Conservation (phyloP, 2,797 vertebrate species). For the Alosa sapidissima region DNA sequence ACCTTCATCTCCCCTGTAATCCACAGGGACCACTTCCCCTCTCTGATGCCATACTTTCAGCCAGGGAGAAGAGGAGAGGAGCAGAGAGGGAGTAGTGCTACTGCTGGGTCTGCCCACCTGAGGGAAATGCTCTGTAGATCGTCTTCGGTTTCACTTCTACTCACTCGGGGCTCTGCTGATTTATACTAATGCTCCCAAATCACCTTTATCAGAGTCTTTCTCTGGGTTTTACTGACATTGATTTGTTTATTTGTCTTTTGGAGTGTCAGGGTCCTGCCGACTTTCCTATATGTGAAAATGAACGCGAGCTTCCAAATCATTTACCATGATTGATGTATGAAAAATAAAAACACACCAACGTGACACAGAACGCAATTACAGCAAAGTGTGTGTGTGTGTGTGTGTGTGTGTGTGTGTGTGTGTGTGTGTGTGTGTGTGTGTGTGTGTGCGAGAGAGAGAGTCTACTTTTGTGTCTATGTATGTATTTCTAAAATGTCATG, state of each 20-base stretch:
- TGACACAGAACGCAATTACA: neutral
- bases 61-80: neutral
- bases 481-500: neutral
- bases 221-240: neutral
- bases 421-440: slow-evolving; percentile 24
- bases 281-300: neutral
- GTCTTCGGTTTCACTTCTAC: slow-evolving; percentile 19
- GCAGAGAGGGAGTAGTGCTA: neutral
- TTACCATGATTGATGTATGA: slow-evolving; percentile 3
- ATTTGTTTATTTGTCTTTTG: neutral
- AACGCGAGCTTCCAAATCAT: neutral
- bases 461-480: neutral
- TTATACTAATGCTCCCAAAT: neutral
- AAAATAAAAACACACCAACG: neutral
- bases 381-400: slow-evolving; percentile 23
- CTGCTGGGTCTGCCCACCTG: slow-evolving; percentile 1
- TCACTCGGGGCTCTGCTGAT: neutral
- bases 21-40: neutral
- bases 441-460: slow-evolving; percentile 1
- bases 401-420: slow-evolving; percentile 28
- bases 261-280: neutral
- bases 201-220: neutral
- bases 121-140: neutral
- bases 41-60: neutral
- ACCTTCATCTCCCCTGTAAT: neutral